These are phyloP conservation scores for Podarcis muralis DNA, from an alignment of 2,113 vertebrate genomes.

Conservation along the genomic window DNA sequence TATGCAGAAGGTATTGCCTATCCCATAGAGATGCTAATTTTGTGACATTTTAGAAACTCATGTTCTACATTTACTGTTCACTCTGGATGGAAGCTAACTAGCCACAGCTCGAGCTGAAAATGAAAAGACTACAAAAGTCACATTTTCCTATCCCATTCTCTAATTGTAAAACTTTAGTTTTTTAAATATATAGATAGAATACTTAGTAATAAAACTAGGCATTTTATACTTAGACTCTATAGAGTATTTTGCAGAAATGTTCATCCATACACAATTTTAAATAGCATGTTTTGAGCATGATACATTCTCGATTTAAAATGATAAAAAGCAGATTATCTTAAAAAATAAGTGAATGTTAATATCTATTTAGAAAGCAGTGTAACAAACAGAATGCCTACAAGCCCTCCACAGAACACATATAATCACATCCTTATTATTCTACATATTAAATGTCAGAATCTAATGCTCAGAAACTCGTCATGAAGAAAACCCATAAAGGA, in stretches of 20 bases:
- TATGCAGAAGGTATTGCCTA: slow-evolving; percentile 83
- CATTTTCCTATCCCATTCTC: slow-evolving; percentile 37
- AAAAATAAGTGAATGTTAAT: slow-evolving; percentile 6
- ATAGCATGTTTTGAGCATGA: not conserved
- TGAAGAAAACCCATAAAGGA: not conserved
- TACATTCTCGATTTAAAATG: slow-evolving; percentile 23
- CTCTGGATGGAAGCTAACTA: slow-evolving; percentile 77
- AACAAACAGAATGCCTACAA: not conserved
- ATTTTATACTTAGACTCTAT: not conserved
- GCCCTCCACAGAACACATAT: not conserved
- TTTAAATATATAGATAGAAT: not conserved
- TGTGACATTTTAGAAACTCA: slow-evolving; percentile 76
- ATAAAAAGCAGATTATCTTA: not conserved
- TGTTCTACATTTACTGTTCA: slow-evolving; percentile 84
- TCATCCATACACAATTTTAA: slow-evolving; percentile 5
- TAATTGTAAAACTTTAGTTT: slow-evolving; percentile 23
- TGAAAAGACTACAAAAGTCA: slow-evolving; percentile 63
- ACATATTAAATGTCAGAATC: not conserved
- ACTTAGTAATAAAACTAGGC: not conserved
- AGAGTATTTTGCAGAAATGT: not conserved
- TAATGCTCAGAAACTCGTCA: not conserved
- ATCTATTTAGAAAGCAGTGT: not conserved
- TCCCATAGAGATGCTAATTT: slow-evolving; percentile 90
- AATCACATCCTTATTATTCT: rapidly evolving
- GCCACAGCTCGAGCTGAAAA: slow-evolving; percentile 56